phyloP scores from a whole-genome alignment of 2,113 vertebrate species.

The Heliornis fulica region DNA sequence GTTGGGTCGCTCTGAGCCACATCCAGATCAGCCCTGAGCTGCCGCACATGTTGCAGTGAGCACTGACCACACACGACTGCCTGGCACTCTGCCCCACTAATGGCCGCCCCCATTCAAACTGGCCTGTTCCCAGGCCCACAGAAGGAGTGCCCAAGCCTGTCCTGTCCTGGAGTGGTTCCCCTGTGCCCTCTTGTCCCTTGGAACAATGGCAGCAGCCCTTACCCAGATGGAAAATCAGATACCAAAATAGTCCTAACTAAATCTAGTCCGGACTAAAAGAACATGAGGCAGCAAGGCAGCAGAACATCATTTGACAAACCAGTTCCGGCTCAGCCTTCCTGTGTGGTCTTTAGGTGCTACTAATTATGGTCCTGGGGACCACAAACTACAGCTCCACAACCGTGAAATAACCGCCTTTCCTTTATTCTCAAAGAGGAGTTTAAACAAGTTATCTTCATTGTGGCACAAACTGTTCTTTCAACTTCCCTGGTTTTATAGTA shows the following conservation, averaged over 20 bases:
- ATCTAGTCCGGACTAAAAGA: neutral
- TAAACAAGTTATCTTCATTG: neutral
- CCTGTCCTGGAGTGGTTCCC: neutral
- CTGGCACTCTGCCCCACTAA: neutral
- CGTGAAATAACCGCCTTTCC: fast-evolving
- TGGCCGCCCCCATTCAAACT: too few relatives aligned
- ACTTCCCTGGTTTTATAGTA: neutral
- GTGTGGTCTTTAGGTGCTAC: neutral
- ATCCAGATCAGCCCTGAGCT: neutral
- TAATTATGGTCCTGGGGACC: neutral
- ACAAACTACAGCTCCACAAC: fast-evolving
- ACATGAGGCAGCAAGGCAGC: neutral
- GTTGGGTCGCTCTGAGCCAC: neutral
- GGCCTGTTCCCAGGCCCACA: too few relatives aligned
- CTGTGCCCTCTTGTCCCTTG: fast-evolving
- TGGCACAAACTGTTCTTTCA: neutral
- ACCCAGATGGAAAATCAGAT: fast-evolving
- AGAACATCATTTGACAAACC: neutral
- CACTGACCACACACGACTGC: neutral
- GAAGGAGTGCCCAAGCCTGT: too few relatives aligned
- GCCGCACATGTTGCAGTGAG: fast-evolving
- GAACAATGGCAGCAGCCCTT: too few relatives aligned
- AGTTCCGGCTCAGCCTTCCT: neutral
- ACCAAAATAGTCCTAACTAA: neutral
- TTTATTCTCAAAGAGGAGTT: neutral